Evolutionary conservation across 2,113 vertebrate genomes (phyloP).

Genomic region (Pterocles burchelli): DNA sequence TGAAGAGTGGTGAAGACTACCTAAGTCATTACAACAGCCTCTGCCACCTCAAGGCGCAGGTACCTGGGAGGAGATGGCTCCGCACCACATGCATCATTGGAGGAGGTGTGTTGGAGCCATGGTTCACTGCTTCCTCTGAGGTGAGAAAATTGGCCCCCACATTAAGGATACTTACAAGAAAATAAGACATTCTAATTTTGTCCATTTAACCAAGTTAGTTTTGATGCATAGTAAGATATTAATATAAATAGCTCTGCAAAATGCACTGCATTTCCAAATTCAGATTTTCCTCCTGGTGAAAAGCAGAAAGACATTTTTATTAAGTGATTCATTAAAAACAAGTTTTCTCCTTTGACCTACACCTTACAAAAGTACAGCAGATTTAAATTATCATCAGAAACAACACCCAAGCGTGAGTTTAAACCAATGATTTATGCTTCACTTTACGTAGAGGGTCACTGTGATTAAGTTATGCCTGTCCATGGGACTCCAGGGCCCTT

Average conservation of each 20-base stretch:
- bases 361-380: neutral
- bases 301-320: neutral
- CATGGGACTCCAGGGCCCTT: neutral
- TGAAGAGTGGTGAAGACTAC: neutral
- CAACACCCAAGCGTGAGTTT: neutral
- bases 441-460: neutral
- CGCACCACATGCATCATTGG: accelerated
- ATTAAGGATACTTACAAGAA: neutral
- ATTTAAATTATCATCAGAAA: neutral
- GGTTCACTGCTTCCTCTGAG: neutral
- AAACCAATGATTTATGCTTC: neutral
- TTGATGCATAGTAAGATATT: neutral
- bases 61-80: neutral
- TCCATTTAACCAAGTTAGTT: neutral
- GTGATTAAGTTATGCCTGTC: neutral
- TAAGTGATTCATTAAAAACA: neutral
- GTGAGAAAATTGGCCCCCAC: neutral
- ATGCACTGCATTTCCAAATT: neutral
- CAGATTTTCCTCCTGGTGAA: neutral
- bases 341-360: neutral
- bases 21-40: neutral
- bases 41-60: neutral
- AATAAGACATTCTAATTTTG: neutral
- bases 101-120: neutral
- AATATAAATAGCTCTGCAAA: neutral